These are phyloP conservation scores for Sphenodon punctatus DNA, from an alignment of 2,797 vertebrate genomes.

Conservation along the genomic window DNA sequence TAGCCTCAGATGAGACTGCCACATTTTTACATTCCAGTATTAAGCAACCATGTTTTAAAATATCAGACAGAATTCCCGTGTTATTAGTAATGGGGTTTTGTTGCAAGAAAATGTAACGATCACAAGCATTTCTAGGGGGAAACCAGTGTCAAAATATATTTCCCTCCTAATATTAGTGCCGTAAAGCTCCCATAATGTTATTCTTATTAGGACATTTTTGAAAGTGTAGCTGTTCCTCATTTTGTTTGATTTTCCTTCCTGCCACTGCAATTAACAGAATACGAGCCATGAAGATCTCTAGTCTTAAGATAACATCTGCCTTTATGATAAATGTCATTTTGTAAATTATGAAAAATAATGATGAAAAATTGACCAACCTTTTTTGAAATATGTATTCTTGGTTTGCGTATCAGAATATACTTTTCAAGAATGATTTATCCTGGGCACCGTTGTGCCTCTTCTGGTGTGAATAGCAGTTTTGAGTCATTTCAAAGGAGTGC, in stretches of 20 bases:
- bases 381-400: not conserved
- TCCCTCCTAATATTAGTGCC: too few relatives aligned
- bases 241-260: not conserved
- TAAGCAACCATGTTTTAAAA: too few relatives aligned
- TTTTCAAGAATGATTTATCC: not conserved
- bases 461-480: slow-evolving; percentile 3
- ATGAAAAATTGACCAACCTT: too few relatives aligned
- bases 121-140: too few relatives aligned
- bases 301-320: not conserved
- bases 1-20: too few relatives aligned
- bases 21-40: too few relatives aligned
- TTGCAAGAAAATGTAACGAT: too few relatives aligned
- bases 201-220: not conserved
- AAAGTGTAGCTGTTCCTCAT: not conserved
- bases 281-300: not conserved
- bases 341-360: not conserved
- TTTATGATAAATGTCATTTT: not conserved
- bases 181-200: too few relatives aligned
- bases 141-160: too few relatives aligned
- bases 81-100: too few relatives aligned
- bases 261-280: not conserved
- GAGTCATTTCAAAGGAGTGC: slow-evolving; percentile 1
- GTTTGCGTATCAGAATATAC: not conserved
- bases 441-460: not conserved
- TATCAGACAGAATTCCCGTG: too few relatives aligned